Evolutionary conservation across 2,797 vertebrate genomes (phyloP), one percentile per base, ranked within the genome.

Genomic region (Chelonia mydas): DNA sequence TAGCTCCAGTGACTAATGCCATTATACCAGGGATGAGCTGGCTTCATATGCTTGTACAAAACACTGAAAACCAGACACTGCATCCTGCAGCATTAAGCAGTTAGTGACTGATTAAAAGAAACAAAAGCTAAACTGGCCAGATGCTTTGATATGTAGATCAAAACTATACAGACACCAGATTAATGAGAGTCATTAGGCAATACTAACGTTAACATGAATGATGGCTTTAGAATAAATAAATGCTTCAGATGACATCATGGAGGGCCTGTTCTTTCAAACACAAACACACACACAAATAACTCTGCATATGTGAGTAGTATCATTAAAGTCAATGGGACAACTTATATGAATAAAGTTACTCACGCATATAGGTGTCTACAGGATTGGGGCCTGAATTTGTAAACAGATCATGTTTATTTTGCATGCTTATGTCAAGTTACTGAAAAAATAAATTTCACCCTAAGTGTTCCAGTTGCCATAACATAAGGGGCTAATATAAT

Each of bases 121-220:
- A 85, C 86, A 89, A 81, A 84, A 50, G 47, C 55, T 84, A 89
- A 81, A 85, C 53, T 80, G 51, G 33, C 83, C 77, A 81, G 54
- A 89, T 65, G 85, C 85, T 90, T 90, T 94, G 86, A 90, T 94
- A 87, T 81, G 85, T 61, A 88, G 89, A 94, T 87, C 81, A 84
- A 87, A 90, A 90, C 57, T 77, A 53, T 53, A 47, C 86, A 94
- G 88, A 87, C 81, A 90, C 23, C 55, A 90, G 89, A 94, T 90
- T 90, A 85, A 90, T 88, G 83, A 59, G 65, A 84, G 81, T 88
- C 89, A 88, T 94, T 91, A 91, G 89, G 81, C 80, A 85, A 90
- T 78, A 55, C 37, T 88, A 87, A 90, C 50, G 59, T 88, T 88
- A 88, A 76, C 54, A 87, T 84, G 86, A 91, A 90, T 51, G 81